phyloP scores from a whole-genome alignment of 2,797 vertebrate species.

The Etheostoma nigrum region DNA sequence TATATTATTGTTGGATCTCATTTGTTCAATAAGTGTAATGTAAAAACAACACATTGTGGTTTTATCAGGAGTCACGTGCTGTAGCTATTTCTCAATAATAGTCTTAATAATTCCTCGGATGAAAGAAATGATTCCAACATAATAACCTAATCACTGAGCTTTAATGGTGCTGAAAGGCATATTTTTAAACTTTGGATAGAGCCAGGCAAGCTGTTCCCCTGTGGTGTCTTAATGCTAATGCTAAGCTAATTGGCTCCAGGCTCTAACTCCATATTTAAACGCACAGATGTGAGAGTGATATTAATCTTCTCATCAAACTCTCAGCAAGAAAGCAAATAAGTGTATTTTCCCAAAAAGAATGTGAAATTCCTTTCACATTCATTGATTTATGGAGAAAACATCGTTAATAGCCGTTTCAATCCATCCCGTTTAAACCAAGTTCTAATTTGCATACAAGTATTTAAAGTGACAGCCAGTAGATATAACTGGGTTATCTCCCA shows the following conservation, averaged over 20 bases:
- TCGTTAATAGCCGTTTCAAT: neutral
- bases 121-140: no score
- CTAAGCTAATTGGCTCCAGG: neutral
- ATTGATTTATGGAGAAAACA: neutral
- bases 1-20: no score
- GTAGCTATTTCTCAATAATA: no score
- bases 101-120: no score
- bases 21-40: no score
- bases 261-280: neutral
- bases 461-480: constrained; percentile 34
- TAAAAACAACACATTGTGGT: no score
- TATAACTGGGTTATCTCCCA: constrained; percentile 26
- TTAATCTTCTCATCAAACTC: neutral
- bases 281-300: neutral
- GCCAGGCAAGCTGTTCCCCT: neutral
- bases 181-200: neutral
- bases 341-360: neutral
- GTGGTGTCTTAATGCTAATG: neutral
- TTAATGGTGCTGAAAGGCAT: neutral
- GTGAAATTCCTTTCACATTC: neutral
- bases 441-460: neutral
- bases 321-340: neutral
- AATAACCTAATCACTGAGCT: no score
- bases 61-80: no score
- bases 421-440: neutral